phyloP scores from a whole-genome alignment of 2,797 vertebrate species.

The Psittacula echo region DNA sequence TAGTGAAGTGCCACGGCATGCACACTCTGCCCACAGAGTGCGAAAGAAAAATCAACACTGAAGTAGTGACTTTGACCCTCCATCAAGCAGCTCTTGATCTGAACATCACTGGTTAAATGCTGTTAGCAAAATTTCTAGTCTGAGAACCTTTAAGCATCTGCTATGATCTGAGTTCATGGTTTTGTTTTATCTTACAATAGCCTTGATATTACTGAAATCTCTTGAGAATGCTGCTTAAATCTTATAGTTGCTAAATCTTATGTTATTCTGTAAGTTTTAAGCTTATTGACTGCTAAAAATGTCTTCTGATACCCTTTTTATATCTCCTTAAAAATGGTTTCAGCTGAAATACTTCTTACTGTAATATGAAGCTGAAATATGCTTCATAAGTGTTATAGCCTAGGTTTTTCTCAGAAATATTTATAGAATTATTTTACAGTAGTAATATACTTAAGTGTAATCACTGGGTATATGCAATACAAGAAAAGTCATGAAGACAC shows the following conservation, averaged over 20 bases:
- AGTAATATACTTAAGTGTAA: not conserved
- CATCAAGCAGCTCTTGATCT: not conserved
- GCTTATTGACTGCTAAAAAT: not conserved
- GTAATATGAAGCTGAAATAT: not conserved
- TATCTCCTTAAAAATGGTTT: not conserved
- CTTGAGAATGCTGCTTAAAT: not conserved
- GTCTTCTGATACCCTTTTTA: not conserved
- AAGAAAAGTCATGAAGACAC: not conserved
- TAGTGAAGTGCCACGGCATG: not conserved
- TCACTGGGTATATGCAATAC: not conserved
- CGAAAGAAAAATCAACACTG: not conserved
- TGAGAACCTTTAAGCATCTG: not conserved
- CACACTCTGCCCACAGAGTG: not conserved
- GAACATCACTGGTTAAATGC: not conserved
- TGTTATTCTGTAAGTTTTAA: not conserved
- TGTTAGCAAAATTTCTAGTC: not conserved
- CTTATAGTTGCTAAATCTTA: not conserved
- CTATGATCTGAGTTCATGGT: not conserved
- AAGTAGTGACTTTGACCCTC: not conserved
- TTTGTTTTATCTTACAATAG: not conserved
- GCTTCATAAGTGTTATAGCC: not conserved
- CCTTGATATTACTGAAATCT: not conserved
- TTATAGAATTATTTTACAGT: not conserved
- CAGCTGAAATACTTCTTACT: not conserved
- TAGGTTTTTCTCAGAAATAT: not conserved